phyloP scores from a whole-genome alignment of 2,888 invertebrate species.

The Caenorhabditis angaria region DNA sequence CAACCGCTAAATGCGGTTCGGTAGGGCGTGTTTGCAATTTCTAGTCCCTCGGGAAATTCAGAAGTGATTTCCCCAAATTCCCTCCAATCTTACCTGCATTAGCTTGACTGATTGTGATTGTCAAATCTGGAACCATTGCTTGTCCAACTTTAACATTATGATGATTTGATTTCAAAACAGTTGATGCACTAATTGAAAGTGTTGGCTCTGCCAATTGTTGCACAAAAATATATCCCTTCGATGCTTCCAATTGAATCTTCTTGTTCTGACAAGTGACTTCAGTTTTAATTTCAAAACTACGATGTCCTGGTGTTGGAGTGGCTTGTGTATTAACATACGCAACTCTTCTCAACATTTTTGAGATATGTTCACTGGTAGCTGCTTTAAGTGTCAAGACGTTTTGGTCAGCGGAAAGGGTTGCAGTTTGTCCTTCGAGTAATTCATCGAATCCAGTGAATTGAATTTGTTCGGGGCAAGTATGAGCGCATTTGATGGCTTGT shows the following conservation, averaged over 20 bases:
- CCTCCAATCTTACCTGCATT: slow-evolving; percentile 48
- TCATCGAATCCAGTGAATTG: slow-evolving; percentile 78
- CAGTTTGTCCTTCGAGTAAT: slow-evolving; percentile 81
- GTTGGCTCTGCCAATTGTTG: slow-evolving; percentile 85
- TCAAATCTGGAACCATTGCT: slow-evolving; percentile 86
- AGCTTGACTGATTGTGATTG: slow-evolving; percentile 76
- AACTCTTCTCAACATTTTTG: slow-evolving; percentile 75
- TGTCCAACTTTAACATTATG: slow-evolving; percentile 87
- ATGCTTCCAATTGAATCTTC: slow-evolving; percentile 73
- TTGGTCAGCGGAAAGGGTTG: slow-evolving; percentile 74
- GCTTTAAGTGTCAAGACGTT: slow-evolving; percentile 74
- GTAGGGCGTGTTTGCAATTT: too few relatives aligned
- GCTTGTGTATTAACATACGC: slow-evolving; percentile 90
- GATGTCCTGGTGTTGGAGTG: slow-evolving; percentile 91
- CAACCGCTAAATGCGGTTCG: too few relatives aligned
- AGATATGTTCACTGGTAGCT: slow-evolving; percentile 71
- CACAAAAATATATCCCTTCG: slow-evolving; percentile 87
- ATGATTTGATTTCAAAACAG: slow-evolving; percentile 85
- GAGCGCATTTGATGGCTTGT: slow-evolving; percentile 82
- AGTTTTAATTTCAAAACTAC: slow-evolving; percentile 85
- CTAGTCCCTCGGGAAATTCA: too few relatives aligned
- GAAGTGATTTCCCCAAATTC: too few relatives aligned
- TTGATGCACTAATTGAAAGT: slow-evolving; percentile 77
- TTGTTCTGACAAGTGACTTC: slow-evolving; percentile 78
- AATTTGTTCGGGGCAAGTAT: slow-evolving; percentile 83